phyloP scores from a whole-genome alignment of 2,113 vertebrate species.

The Saccopteryx leptura region DNA sequence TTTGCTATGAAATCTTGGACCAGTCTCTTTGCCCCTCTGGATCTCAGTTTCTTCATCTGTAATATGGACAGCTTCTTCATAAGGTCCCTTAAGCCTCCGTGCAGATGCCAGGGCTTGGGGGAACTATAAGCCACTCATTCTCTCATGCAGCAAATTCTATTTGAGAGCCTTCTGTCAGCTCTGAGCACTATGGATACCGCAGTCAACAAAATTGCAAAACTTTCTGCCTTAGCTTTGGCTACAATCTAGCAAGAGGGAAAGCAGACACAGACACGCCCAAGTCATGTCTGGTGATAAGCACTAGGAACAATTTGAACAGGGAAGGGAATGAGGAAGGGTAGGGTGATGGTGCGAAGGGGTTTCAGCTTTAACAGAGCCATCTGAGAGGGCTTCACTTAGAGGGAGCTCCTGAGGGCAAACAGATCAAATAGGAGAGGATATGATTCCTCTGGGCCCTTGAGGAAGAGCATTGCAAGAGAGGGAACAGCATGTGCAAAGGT shows the following conservation, averaged over 20 bases:
- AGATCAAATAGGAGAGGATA: neutral
- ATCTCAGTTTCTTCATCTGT: neutral
- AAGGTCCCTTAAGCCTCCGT: neutral
- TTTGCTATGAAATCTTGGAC: neutral
- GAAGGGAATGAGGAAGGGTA: neutral
- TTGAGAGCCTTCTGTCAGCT: neutral
- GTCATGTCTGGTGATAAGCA: neutral
- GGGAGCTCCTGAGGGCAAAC: neutral
- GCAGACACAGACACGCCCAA: neutral
- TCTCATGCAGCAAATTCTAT: neutral
- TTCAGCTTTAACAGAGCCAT: neutral
- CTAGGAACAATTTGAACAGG: neutral
- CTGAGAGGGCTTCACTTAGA: neutral
- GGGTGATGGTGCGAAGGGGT: accelerated
- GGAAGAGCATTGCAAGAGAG: neutral
- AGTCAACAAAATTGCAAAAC: neutral
- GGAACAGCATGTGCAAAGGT: neutral
- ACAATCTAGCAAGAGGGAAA: accelerated
- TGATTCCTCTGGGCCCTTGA: neutral
- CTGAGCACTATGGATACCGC: neutral
- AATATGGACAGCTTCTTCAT: neutral
- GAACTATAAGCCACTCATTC: neutral
- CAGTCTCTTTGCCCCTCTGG: neutral
- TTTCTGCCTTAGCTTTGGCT: neutral
- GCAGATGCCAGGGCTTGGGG: neutral